Evolutionary conservation across 2,797 vertebrate species (phyloP).

Genomic region (Nothura maculosa): DNA sequence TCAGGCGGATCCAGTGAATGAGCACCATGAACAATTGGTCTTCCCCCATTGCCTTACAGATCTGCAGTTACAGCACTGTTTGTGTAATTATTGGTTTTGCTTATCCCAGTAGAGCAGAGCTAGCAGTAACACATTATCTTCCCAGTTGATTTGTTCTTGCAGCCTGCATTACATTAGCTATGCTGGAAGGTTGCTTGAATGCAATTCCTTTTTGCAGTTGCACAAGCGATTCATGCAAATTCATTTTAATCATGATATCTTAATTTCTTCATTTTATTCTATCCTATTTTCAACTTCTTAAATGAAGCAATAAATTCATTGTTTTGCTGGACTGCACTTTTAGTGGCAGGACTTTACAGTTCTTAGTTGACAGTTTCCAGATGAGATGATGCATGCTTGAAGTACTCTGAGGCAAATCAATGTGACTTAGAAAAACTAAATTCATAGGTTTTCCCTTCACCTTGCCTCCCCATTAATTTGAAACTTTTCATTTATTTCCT

Average conservation of each 20-base stretch:
- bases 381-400: background rate
- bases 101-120: background rate
- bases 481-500: background rate
- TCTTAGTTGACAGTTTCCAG: background rate
- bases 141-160: background rate
- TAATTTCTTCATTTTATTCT: background rate
- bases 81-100: background rate
- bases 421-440: background rate
- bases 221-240: background rate
- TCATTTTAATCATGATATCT: too few relatives aligned
- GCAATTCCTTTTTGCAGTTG: background rate
- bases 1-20: accelerated
- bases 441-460: background rate
- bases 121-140: background rate
- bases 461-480: background rate
- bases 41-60: background rate
- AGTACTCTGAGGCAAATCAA: background rate
- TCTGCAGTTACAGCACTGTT: background rate
- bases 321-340: background rate
- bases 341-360: background rate
- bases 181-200: background rate
- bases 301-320: background rate
- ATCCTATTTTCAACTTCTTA: background rate
- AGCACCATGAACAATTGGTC: background rate
- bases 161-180: background rate